A percentile compares a stretch with the other conserved stretches of the same genome.
Conservation (phyloP, 2,888 invertebrate species). For the Incurvaria masculella region DNA sequence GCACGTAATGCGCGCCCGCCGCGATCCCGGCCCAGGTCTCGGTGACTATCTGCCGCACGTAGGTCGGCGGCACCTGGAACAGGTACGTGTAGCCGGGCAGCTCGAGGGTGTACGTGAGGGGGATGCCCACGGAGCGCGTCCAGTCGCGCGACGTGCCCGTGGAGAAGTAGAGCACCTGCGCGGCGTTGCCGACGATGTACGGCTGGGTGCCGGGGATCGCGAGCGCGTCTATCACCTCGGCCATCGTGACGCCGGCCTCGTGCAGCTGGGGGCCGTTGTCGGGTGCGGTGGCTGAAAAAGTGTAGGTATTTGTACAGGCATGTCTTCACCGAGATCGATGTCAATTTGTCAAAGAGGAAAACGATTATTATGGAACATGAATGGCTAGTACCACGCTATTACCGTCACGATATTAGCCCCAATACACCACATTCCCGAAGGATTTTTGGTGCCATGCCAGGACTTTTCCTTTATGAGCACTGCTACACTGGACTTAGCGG, state of each 20-base stretch:
- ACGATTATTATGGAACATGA: too few species aligned
- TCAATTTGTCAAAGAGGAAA: too few species aligned
- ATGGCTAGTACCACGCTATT: too few species aligned
- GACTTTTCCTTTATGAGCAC: too few species aligned
- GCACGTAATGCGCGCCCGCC: conserved; percentile 32
- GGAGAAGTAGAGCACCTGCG: conserved; percentile 54
- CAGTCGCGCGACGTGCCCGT: conserved; percentile 70
- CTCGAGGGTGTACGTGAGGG: conserved; percentile 64
- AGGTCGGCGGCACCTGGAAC: conserved; percentile 55
- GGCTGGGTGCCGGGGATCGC: conserved; percentile 24
- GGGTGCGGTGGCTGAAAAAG: conserved; percentile 41
- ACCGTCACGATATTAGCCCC: too few species aligned
- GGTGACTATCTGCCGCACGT: conserved; percentile 52
- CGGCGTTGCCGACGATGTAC: conserved; percentile 58
- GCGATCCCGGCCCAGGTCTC: conserved; percentile 62
- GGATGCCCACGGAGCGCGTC: conserved; percentile 56
- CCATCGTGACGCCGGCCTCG: conserved; percentile 37
- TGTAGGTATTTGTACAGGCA: too few species aligned
- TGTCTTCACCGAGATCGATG: too few species aligned
- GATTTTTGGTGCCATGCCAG: too few species aligned
- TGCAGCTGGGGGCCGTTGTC: conserved; percentile 47
- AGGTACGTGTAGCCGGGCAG: conserved; percentile 57
- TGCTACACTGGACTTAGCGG: too few species aligned
- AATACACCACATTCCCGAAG: too few species aligned
- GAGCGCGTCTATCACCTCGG: conserved; percentile 38